Base-by-base conservation (phyloP, 2,797 vertebrate species). In the Aldrovandia affinis region DNA sequence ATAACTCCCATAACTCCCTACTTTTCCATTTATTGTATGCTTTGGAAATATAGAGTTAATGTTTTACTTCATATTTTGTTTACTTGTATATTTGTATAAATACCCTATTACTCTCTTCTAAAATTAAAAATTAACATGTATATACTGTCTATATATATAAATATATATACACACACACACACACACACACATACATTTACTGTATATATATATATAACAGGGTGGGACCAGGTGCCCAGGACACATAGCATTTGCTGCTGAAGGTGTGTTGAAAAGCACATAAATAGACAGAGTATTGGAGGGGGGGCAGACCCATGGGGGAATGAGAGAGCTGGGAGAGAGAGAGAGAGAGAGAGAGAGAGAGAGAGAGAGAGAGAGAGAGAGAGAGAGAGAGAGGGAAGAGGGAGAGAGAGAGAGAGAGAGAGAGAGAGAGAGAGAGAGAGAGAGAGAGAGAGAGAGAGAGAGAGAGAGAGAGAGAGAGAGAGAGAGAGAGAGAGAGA, bases 171-270 rank as follows among this genome's bases (percentile, higher is more conserved):
- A n/a, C n/a, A n/a, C n/a, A n/a, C n/a, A n/a, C n/a, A n/a, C n/a
- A n/a, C n/a, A n/a, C n/a, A n/a, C 12, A 0, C 12, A 6, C 12
- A 50, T 50, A 5, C 47, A 50, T 50, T 50, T 50, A 50, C 47
- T 50, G 12, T 50, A 50, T 63, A 81, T 33, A 86, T 81, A 85
- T 87, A 86, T 81, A 8, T 70, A 73, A 86, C 78, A 77, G 80
- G 81, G 81, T 50, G 63, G 59, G 80, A 70, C 81, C 5, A 2
- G 83, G 84, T 86, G 85, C 78, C 83, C 65, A 87, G 84, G 86
- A 85, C 87, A 12, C 81, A 77, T 86, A 86, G 89, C 89, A 84
- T 86, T 70, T 84, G 88, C n/a, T 90, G 79, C 89, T 88, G 86
- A 65, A 85, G 87, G 89, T 89, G 80, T 50, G 28, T 22, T 83